phyloP scores from a whole-genome alignment of 2,888 invertebrate genomes.

The Protodeltote pygarga region DNA sequence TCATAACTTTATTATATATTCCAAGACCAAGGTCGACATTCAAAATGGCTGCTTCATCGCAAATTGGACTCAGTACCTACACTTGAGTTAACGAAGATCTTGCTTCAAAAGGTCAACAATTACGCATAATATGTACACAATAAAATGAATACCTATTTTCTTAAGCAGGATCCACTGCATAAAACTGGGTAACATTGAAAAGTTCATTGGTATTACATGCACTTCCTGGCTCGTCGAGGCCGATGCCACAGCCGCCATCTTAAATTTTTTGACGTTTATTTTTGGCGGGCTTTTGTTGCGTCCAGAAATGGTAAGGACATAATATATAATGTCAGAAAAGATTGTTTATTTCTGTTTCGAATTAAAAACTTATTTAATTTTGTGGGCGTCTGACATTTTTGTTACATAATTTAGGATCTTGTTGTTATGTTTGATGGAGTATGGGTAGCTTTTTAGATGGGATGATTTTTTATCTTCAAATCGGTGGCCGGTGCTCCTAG shows the following conservation, averaged over 20 bases:
- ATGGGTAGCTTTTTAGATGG: background rate
- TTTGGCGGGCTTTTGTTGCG: conserved; percentile 75
- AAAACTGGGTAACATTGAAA: conserved; percentile 83
- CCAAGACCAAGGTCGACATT: conserved; percentile 61
- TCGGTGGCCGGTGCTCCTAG: background rate
- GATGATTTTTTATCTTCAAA: background rate
- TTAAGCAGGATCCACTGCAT: conserved; percentile 65
- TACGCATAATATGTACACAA: conserved; percentile 51
- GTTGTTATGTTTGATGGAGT: conserved; percentile 5
- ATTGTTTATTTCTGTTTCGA: conserved; percentile 37
- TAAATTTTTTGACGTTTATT: conserved; percentile 84
- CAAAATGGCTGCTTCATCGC: conserved; percentile 61
- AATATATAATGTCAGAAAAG: conserved; percentile 41
- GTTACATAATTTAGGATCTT: conserved; percentile 34
- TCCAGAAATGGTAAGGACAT: conserved; percentile 67
- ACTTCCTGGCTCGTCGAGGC: conserved; percentile 82
- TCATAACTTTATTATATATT: conserved; percentile 48
- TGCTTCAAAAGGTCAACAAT: conserved; percentile 66
- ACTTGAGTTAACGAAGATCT: conserved; percentile 59
- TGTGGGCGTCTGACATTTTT: conserved; percentile 22
- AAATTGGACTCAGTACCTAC: conserved; percentile 44
- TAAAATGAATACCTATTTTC: conserved; percentile 63
- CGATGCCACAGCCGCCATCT: conserved; percentile 76
- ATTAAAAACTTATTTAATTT: conserved; percentile 32
- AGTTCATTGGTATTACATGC: conserved; percentile 85